Base-by-base conservation (phyloP, 2,888 invertebrate species). In the Polydrusus tereticollis region DNA sequence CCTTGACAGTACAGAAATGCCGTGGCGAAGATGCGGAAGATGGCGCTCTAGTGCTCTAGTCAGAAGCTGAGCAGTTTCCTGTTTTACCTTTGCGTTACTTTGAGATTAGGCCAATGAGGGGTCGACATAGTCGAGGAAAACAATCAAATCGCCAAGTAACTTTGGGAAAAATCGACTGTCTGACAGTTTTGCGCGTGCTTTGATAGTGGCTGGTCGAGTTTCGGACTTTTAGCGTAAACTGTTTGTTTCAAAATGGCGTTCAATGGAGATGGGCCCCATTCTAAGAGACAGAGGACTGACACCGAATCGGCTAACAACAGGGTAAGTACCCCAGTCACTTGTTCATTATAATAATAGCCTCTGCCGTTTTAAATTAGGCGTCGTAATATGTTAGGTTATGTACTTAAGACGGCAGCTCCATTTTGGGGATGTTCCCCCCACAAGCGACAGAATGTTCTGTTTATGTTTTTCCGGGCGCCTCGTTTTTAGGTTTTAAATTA, bases 181-280 rank as follows among this genome's bases (percentile, higher is more conserved):
- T 81, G 81, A 79, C 81, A 85, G 85, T 85, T 84, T 81, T 83
- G 82, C 83, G 84, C 84, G 85, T 84, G 83, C 81, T 80, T 82
- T 83, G 71, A 78, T 73, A 79, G 80, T 78, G 82, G 79, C 77
- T 76, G 72, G 82, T 81, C 80, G 77, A 74, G 66, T 74, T 79
- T 77, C 69, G 75, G 68, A 63, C 65, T 69, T 67, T 64, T 64
- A 74, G 74, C 68, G 77, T 76, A 74, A 74, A 77, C 76, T 76
- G 79, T 78, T 88, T 89, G 88, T 87, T 89, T 86, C 88, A 90
- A 87, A 86, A 90, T 90, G 90, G 90, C 90, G 89, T 90, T 90
- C 88, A 90, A 90, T 88, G 90, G 90, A 84, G 90, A 90, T 88
- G 89, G 89, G 76, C 86, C 86, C 74, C 85, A 85, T 77, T 84